Base-by-base conservation (phyloP, 2,797 vertebrate genomes). In the Argentina silus region DNA sequence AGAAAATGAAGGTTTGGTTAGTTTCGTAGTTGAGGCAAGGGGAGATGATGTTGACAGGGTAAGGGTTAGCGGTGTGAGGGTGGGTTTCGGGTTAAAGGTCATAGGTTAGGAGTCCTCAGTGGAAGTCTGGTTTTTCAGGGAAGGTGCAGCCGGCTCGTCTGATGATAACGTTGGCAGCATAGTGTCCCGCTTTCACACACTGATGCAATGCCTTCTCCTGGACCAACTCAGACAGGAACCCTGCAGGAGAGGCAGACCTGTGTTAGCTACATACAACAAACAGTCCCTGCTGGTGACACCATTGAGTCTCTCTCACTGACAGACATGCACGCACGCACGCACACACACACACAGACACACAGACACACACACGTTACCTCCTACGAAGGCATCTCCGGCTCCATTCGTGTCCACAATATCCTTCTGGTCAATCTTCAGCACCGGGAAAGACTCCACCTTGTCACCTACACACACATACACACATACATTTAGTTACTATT, bases 351-450 rank as follows among this genome's bases (percentile, higher is more conserved):
- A 73, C 15, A 62, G 0, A 63, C 3, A 12, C 7, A 53, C 67
- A 59, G n/a, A 15, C 15, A 67, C 15, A 0, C 1, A 36, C 72
- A 48, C 19, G 76, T n/a, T 82, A 98, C 98, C 98, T 95, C 98
- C 98, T 73, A 98, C 98, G 90, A 99, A 99, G 1, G 98, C 98
- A 82, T 99, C 98, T 67, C 98, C 98, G 63, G 98, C 98, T 88
- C 98, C 98, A 69, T 95, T 99, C 82, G 98, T 99, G 89, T 99
- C 98, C 81, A 99, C 92, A 12, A 99, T 95, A 86, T 97, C 93
- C 84, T 95, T 95, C 78, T 96, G 94, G 83, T 98, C 95, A 67
- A 96, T 96, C 87, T 94, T 91, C 85, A 97, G 78, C 50, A 98
- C 96, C 10, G 96, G 91, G 86, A 96, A 99, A 64, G 90, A 79